Base-by-base conservation (phyloP, 2,888 invertebrate species). In the Suillia variegata region DNA sequence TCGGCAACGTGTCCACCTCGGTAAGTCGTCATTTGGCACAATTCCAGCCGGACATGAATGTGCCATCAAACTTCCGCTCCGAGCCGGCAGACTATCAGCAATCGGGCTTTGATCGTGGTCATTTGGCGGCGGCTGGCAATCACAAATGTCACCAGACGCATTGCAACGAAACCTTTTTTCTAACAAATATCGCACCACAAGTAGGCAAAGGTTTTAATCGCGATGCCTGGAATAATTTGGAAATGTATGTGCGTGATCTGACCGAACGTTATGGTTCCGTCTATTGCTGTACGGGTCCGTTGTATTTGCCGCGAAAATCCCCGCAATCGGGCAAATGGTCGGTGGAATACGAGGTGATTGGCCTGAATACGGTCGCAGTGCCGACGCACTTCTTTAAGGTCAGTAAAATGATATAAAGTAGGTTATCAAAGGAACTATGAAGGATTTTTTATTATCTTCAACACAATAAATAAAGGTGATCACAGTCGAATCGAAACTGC, bases 311-410 rank as follows among this genome's bases (percentile, higher is more conserved):
- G 1, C n/a, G n/a, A n/a, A 91, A 92, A 69, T 85, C 85, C 75
- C 93, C 92, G 74, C 73, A 85, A 0, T 89, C 94, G 82, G 66
- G 58, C n/a, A 94, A 93, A 77, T 86, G 85, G 49, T 96, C 94
- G 76, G 88, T 98, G 0, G 90, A 89, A 66, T 94, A 96, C 79
- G 91, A 96, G 85, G 96, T 97, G 12, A 92, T 97, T 59, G 97
- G 97, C 0, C 83, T 87, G 0, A 96, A 93, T 82, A 87, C 93
- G 63, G 96, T 98, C 1, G 94, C 98, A 0, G 98, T 98, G 0
- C 98, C 98, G 0, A 98, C 98, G 0, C 98, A 98, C 80, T 98
- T 97, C 83, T 98, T 94, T 83, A 98, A 98, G 84, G n/a, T n/a
- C n/a, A n/a, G n/a, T n/a, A n/a, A n/a, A n/a, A n/a, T n/a, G n/a